Base-by-base conservation (phyloP, 2,113 vertebrate species). In the Gymnogyps californianus region DNA sequence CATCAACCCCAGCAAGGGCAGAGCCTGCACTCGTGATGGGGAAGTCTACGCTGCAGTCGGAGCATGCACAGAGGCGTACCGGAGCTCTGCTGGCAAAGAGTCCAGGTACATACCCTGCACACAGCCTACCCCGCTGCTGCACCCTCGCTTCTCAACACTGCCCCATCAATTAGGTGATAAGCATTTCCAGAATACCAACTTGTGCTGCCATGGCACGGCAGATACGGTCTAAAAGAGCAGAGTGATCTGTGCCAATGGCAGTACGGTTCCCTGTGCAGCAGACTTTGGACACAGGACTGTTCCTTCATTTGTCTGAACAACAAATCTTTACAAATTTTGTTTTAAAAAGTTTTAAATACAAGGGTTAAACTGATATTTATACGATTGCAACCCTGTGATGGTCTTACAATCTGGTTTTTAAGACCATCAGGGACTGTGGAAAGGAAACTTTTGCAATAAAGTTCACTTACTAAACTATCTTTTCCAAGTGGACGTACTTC, bases 241-340 rank as follows among this genome's bases (percentile, higher is more conserved):
- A 8, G 70, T 6, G 44, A 40, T 4, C 34, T 0, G 2, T 1
- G 2, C n/a, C 87, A 25, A 19, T 0, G 1, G 65, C 38, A 57
- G 8, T 0, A 17, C 0, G 0, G 24, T 5, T 78, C 52, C 49
- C 77, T 25, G 0, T 0, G 0, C 34, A 49, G 26, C 12, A 20
- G 6, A 36, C 58, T 75, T 40, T 46, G 64, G 64, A 70, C 9
- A 31, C 12, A 19, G 44, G 28, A 46, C 26, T 57, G 31, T 16
- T 74, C 59, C 29, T 75, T 47, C 72, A 25, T 24, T 21, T 42
- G n/a, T 19, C 3, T 0, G 8, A 83, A 59, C 16, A 78, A 47
- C 13, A 75, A 59, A 75, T 18, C 10, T 54, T 65, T 32, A 26
- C 4, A 65, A 40, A 15, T 51, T 29, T 7, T 3, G 1, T 9